phyloP scores from a whole-genome alignment of 2,797 vertebrate genomes.

The Phataginus tetradactyla region DNA sequence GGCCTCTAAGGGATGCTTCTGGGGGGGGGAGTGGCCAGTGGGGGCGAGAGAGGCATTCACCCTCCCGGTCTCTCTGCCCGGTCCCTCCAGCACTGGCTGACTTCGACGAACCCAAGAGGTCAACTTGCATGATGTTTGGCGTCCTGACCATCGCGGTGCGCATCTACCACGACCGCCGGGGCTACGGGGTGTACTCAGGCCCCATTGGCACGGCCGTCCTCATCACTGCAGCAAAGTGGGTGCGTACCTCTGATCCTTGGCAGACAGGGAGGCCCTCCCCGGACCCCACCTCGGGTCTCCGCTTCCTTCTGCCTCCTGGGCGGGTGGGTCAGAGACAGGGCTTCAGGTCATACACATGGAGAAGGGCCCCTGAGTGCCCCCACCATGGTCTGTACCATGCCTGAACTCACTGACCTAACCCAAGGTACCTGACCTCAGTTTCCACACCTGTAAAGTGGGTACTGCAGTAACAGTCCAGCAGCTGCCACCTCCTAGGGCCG shows the following conservation, averaged over 20 bases:
- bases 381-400: fast-evolving
- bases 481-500: fast-evolving
- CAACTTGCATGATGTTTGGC: constrained; percentile 94
- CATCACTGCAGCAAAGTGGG: constrained; percentile 96
- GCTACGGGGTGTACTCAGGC: constrained; percentile 97
- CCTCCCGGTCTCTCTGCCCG: neutral
- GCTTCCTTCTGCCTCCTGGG: fast-evolving
- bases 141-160: constrained; percentile 94
- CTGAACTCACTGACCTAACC: neutral
- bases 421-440: neutral
- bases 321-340: too few species aligned
- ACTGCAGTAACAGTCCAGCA: fast-evolving
- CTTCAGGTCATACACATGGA: neutral
- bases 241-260: constrained; percentile 65
- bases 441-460: neutral
- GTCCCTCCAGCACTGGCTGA: constrained; percentile 92
- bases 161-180: constrained; percentile 95
- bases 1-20: fast-evolving
- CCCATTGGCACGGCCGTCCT: constrained; percentile 96
- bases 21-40: neutral
- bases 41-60: neutral
- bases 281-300: neutral
- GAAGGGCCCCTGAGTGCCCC: fast-evolving
- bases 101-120: constrained; percentile 96
- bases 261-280: fast-evolving